Base-by-base conservation (phyloP, 1,140 invertebrate genomes). In the Drosophila sproati region DNA sequence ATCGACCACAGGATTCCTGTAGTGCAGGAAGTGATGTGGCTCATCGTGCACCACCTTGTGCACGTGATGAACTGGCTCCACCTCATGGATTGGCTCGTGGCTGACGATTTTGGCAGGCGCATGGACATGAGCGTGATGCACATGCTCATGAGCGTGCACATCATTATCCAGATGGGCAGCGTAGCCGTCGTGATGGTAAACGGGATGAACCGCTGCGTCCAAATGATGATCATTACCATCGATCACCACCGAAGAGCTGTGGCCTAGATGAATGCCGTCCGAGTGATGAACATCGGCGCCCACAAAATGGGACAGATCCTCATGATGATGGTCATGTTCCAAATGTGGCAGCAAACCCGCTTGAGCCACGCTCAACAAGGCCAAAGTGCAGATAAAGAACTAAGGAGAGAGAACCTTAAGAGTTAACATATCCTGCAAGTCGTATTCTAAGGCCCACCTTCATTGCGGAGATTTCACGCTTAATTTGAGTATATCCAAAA, bases 401-500 rank as follows among this genome's bases (percentile, higher is more conserved):
- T 91, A 41, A 4, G 48, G n/a, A 1, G 39, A 29, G 10, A 2
- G 35, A 32, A 34, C 3, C 1, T 28, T n/a, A 43, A 48, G 3
- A 10, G 31, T 56, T 47, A 57, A 28, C 4, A 7, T n/a, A 10
- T n/a, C 12, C 8, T 29, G 7, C 3, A 20, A 5, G 4, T 28
- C 3, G 8, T 4, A 56, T 20, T 20, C 20, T 20, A 20, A 20
- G 20, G 20, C 72, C 28, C 45, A 91, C 91, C 91, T 92, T 91
- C 91, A 92, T 92, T 82, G 10, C 60, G 76, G 80, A 82, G 83
- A 92, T 92, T 92, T 87, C 91, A 76, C 70, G 73, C 78, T 91
- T 92, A 56, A 54, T 77, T 75, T 76, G 63, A 72, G 57, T 47
- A 67, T 70, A 88, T 91, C 87, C 87, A 81, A 89, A 88, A 78